Percentiles rank a stretch among this genome's conserved stretches.
These are phyloP conservation scores for Molothrus ater DNA, from an alignment of 2,797 vertebrate genomes.

Conservation along the genomic window DNA sequence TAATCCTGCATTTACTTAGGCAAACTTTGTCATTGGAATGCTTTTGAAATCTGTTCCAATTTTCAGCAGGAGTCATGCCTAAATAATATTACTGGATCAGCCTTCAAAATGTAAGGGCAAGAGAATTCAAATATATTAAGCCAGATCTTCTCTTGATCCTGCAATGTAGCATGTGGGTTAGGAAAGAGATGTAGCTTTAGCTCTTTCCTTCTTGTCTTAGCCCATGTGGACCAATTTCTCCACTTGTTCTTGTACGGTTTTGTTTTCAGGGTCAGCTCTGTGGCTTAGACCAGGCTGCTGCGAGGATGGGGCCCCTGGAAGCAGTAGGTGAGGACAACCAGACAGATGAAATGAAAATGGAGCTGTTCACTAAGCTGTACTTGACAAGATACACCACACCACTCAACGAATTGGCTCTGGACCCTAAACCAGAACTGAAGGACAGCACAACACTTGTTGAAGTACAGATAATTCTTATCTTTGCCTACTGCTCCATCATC, in stretches of 20 bases:
- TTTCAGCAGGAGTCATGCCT: constrained; percentile 30
- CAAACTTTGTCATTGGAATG: constrained; percentile 51
- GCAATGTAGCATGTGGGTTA: neutral
- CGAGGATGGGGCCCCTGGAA: constrained; percentile 73
- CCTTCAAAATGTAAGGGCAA: constrained; percentile 33
- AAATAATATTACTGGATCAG: constrained; percentile 14
- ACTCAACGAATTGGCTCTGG: constrained; percentile 56
- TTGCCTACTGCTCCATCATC: constrained; percentile 94
- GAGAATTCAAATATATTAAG: constrained; percentile 16
- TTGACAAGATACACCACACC: constrained; percentile 60
- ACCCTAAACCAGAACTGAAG: constrained; percentile 75
- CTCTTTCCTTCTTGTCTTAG: neutral
- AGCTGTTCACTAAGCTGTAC: constrained; percentile 63
- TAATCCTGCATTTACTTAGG: constrained; percentile 44
- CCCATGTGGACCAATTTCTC: neutral
- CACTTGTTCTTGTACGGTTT: neutral
- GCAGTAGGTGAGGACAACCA: constrained; percentile 68
- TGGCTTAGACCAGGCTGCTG: neutral
- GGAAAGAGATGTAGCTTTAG: neutral
- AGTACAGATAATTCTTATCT: constrained; percentile 89
- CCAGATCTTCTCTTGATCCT: neutral
- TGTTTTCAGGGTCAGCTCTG: neutral
- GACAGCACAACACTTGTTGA: constrained; percentile 90
- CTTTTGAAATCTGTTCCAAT: constrained; percentile 52
- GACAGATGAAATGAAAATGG: constrained; percentile 69